Evolutionary conservation across 2,113 vertebrate genomes (phyloP).

Genomic region (Patagioenas fasciata): DNA sequence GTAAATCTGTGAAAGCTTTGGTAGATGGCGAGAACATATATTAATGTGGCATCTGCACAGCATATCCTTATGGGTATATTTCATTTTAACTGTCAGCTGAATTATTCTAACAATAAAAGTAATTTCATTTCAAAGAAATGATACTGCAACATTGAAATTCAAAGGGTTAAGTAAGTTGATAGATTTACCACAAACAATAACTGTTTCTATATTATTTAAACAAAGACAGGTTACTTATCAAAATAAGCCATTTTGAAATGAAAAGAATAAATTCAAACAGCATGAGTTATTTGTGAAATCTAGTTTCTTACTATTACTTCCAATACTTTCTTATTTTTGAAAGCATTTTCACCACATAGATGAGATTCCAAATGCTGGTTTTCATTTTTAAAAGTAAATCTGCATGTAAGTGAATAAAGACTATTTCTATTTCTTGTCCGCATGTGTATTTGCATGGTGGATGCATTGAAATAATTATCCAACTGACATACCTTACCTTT

Average conservation of each 20-base stretch:
- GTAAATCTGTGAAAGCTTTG: not conserved
- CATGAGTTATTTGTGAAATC: conserved; percentile 38
- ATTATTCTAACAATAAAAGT: not conserved
- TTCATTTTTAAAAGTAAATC: conserved; percentile 40
- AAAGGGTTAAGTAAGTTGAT: conserved; percentile 16
- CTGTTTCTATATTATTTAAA: not conserved
- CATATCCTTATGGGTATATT: not conserved
- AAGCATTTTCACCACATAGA: not conserved
- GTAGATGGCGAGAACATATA: not conserved
- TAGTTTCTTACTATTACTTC: conserved; percentile 21
- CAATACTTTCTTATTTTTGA: conserved; percentile 19
- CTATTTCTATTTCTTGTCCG: not conserved
- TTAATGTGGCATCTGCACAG: not conserved
- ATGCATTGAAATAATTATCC: not conserved
- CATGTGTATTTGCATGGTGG: not conserved
- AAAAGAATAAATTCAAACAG: conserved; percentile 39
- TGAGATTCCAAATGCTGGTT: not conserved
- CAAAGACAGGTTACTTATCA: not conserved
- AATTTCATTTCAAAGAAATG: not conserved
- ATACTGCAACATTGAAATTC: not conserved
- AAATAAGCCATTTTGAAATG: conserved; percentile 41
- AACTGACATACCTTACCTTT: not conserved
- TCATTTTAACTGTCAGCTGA: not conserved
- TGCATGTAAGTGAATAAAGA: not conserved
- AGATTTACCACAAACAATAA: not conserved